phyloP scores from a whole-genome alignment of 2,888 invertebrate species.

The Brachylomia viminalis region DNA sequence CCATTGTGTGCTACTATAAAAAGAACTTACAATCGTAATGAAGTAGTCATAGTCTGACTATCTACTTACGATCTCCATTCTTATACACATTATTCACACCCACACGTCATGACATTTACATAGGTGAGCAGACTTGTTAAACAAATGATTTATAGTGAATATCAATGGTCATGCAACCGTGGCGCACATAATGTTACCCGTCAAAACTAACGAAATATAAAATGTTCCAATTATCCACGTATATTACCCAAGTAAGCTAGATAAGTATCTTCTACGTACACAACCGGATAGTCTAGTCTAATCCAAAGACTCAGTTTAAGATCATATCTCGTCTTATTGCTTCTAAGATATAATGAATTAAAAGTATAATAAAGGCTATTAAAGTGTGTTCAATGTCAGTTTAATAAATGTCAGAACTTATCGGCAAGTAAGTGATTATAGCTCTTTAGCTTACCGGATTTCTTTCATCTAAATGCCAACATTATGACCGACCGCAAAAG shows the following conservation, averaged over 20 bases:
- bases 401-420: constrained; percentile 58
- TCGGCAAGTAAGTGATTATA: constrained; percentile 41
- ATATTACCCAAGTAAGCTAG: constrained; percentile 48
- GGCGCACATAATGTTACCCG: constrained; percentile 11
- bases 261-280: constrained; percentile 44
- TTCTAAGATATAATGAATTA: constrained; percentile 52
- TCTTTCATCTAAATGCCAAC: constrained; percentile 61
- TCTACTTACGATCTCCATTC: constrained; percentile 56
- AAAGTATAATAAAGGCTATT: constrained; percentile 58
- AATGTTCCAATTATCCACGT: constrained; percentile 43
- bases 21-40: constrained; percentile 60
- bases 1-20: constrained; percentile 56
- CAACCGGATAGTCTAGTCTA: constrained; percentile 22
- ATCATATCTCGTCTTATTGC: constrained; percentile 59
- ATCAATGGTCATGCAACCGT: constrained; percentile 38
- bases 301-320: constrained; percentile 45
- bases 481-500: constrained; percentile 65
- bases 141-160: constrained; percentile 60
- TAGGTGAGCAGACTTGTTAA: constrained; percentile 50
- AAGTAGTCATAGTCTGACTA: constrained; percentile 38
- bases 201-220: constrained; percentile 29
- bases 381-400: constrained; percentile 53
- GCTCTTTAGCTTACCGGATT: constrained; percentile 49
- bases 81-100: constrained; percentile 52
- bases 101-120: constrained; percentile 64